Conservation (phyloP, 2,797 vertebrate species). For the Melanotaenia nigrans region DNA sequence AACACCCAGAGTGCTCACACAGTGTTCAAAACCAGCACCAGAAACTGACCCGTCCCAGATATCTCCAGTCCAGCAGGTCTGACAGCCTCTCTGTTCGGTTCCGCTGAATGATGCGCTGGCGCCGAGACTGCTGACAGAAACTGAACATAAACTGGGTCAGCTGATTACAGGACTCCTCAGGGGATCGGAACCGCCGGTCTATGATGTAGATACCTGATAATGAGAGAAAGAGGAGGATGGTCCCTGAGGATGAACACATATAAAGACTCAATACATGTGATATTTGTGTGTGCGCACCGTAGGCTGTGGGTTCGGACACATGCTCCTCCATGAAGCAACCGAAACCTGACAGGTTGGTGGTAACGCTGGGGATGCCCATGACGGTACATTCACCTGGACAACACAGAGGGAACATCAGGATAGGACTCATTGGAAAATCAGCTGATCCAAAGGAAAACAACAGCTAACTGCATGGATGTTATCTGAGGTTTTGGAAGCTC, state of each 20-base stretch:
- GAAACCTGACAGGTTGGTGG: conserved; percentile 97
- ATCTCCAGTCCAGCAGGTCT: conserved; percentile 96
- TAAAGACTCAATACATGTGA: not conserved
- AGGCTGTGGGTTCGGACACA: conserved; percentile 92
- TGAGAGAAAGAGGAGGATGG: not conserved
- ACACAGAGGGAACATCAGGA: not conserved
- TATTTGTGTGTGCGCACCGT: conserved; percentile 80
- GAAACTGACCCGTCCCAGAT: conserved; percentile 89
- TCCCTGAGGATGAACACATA: not conserved
- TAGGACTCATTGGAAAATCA: too few species aligned
- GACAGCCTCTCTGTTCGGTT: conserved; percentile 95
- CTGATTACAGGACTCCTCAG: conserved; percentile 95
- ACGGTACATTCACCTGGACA: conserved; percentile 93
- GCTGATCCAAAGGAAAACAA: too few species aligned
- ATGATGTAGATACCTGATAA: conserved; percentile 93
- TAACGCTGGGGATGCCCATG: conserved; percentile 97
- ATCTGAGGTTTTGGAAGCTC: too few species aligned
- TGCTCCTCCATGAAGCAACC: conserved; percentile 98
- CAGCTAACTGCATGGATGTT: too few species aligned
- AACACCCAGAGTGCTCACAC: too few species aligned
- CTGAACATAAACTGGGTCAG: conserved; percentile 94
- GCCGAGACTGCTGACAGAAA: conserved; percentile 94
- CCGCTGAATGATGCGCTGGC: conserved; percentile 95
- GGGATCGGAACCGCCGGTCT: conserved; percentile 91
- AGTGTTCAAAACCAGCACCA: not conserved